Base-by-base conservation (phyloP, 2,888 invertebrate species). In the Hydriomena furcata region DNA sequence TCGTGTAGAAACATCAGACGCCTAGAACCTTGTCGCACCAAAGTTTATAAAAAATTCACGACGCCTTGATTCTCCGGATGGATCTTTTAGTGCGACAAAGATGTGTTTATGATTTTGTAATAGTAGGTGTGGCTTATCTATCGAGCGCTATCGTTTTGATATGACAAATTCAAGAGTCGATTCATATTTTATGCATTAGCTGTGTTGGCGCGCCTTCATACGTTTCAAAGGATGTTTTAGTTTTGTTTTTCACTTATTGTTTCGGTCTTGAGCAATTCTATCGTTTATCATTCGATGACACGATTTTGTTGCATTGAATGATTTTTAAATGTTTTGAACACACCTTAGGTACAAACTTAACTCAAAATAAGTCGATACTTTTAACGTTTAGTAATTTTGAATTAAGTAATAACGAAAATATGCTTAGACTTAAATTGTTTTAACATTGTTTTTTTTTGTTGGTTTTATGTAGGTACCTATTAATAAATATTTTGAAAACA, bases 121-220 rank as follows among this genome's bases (percentile, higher is more conserved):
- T 51, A 25, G 68, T 68, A 67, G 71, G 73, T 69, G 75, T 74
- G 73, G 65, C 71, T 71, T 73, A 73, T 76, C 71, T 62, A 73
- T 73, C 76, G 75, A 69, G 69, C 66, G 66, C 66, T 77, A 79
- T 79, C 76, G 63, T 72, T 75, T 72, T 69, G 79, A 82, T 81
- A 79, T 76, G 84, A 86, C 84, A 85, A 84, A 84, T 86, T 83
- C 81, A 81, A 79, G 77, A 69, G 73, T 65, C 72, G 68, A 76
- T 80, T 81, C 80, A 86, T 87, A 85, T 85, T 84, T 85, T 82
- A 86, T 86, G 81, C 82, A 85, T 84, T 73, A 82, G 74, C 63
- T 61, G 68, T 71, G 70, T 74, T 69, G 66, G 67, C 73, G 69
- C 68, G 68, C 66, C 61, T 65, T 70, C 66, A 68, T 66, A 64